A percentile compares a stretch with the other conserved stretches of the same genome.
These are phyloP conservation scores for Drosophila miranda DNA, from an alignment of 1,140 invertebrate genomes.

Conservation along the genomic window DNA sequence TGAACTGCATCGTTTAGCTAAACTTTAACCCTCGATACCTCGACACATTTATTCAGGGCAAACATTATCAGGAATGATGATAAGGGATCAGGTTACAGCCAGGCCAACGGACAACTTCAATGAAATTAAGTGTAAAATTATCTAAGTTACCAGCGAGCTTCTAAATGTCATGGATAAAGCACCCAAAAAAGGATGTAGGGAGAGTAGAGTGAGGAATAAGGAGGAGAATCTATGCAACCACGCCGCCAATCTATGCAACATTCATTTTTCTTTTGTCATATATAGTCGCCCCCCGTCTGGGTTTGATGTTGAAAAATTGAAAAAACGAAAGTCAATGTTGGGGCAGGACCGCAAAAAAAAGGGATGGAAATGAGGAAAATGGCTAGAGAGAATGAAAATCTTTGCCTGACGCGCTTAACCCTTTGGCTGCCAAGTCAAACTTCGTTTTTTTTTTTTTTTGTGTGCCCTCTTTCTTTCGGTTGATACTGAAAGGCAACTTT, in stretches of 20 bases:
- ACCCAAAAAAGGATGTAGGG: conserved; percentile 1
- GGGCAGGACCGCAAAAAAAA: conserved; percentile 10
- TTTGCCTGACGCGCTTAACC: conserved; percentile 68
- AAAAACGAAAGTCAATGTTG: conserved; percentile 70
- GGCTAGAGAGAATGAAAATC: conserved; percentile 33
- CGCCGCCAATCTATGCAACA: conserved; percentile 54
- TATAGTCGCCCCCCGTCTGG: conserved; percentile 8
- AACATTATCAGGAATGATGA: background rate
- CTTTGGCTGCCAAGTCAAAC: conserved; percentile 33
- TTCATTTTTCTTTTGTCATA: conserved; percentile 78
- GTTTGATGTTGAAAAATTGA: conserved; percentile 78
- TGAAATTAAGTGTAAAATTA: conserved; percentile 76
- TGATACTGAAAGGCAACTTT: conserved; percentile 76
- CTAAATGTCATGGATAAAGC: conserved; percentile 37
- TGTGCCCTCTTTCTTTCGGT: conserved; percentile 28
- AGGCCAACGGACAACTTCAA: conserved; percentile 36
- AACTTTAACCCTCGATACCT: conserved; percentile 19
- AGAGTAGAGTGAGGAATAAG: conserved; percentile 1
- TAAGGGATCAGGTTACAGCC: background rate
- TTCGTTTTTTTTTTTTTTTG: conserved; percentile 11
- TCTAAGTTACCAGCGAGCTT: conserved; percentile 41
- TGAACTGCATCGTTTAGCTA: conserved; percentile 27
- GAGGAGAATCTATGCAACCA: conserved; percentile 2
- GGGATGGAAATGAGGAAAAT: conserved; percentile 21
- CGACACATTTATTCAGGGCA: too few relatives aligned